phyloP scores from a whole-genome alignment of 2,888 invertebrate species.

The Athalia circularis region DNA sequence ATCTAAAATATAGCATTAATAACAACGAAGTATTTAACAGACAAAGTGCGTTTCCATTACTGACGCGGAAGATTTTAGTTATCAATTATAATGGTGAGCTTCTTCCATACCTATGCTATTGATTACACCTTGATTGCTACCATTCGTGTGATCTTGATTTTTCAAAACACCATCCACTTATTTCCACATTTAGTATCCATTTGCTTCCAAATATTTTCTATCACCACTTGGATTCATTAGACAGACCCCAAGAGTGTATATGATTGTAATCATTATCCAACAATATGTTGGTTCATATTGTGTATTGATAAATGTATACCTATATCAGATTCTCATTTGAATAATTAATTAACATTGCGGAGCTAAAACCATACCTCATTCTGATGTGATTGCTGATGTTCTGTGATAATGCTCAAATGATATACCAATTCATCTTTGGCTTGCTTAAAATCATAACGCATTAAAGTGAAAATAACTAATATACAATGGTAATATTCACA shows the following conservation, averaged over 20 bases:
- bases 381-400: slow-evolving; percentile 32
- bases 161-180: slow-evolving; percentile 5
- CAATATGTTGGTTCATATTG: not conserved
- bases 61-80: not conserved
- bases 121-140: not conserved
- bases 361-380: not conserved
- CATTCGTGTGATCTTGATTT: slow-evolving; percentile 1
- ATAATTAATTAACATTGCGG: not conserved
- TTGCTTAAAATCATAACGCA: not conserved
- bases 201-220: slow-evolving; percentile 17
- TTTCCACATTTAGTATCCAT: not conserved
- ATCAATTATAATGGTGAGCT: slow-evolving; percentile 16
- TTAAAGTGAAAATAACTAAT: not conserved
- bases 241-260: not conserved
- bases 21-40: slow-evolving; percentile 30
- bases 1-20: slow-evolving; percentile 32
- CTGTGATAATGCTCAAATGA: not conserved
- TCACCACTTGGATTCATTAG: not conserved
- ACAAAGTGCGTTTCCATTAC: slow-evolving; percentile 18
- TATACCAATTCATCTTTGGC: not conserved
- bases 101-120: not conserved
- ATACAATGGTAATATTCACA: no score
- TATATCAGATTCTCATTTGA: not conserved
- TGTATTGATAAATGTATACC: not conserved
- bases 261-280: not conserved